phyloP scores from a whole-genome alignment of 2,113 vertebrate species.

The Phrynocephalus versicolor region DNA sequence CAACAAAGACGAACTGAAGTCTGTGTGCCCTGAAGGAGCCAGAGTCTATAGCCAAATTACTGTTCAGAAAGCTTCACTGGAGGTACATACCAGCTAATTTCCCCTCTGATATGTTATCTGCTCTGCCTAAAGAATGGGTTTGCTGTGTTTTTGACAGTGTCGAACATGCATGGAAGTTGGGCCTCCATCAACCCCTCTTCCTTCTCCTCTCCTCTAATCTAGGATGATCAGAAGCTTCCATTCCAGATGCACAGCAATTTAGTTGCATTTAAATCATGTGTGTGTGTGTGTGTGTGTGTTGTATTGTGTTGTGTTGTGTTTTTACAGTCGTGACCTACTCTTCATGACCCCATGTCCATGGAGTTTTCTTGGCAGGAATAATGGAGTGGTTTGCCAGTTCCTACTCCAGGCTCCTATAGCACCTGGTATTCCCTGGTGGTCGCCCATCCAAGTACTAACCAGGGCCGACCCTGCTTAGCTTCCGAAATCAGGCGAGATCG shows the following conservation, averaged over 20 bases:
- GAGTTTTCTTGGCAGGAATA: too few species aligned
- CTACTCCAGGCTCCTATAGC: too few species aligned
- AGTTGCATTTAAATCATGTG: background rate
- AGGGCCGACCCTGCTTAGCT: too few species aligned
- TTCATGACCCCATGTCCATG: too few species aligned
- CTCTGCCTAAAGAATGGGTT: background rate
- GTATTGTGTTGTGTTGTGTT: too few species aligned
- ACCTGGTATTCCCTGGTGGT: too few species aligned
- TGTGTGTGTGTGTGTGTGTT: too few species aligned
- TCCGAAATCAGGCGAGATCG: too few species aligned
- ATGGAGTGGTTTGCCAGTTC: too few species aligned
- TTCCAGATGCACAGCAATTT: background rate
- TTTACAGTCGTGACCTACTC: too few species aligned
- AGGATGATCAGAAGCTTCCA: background rate
- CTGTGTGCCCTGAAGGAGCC: slow-evolving; percentile 91
- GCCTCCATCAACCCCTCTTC: too few species aligned
- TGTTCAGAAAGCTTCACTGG: slow-evolving; percentile 92
- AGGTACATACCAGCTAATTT: slow-evolving; percentile 75
- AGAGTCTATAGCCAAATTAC: slow-evolving; percentile 94
- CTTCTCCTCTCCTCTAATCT: background rate
- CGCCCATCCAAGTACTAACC: too few species aligned
- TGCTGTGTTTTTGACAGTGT: background rate
- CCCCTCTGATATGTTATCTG: background rate
- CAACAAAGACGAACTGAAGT: slow-evolving; percentile 94
- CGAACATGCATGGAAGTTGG: background rate